Evolutionary conservation across 2,888 invertebrate genomes (phyloP).

Genomic region (Cryptophagus acutangulus): DNA sequence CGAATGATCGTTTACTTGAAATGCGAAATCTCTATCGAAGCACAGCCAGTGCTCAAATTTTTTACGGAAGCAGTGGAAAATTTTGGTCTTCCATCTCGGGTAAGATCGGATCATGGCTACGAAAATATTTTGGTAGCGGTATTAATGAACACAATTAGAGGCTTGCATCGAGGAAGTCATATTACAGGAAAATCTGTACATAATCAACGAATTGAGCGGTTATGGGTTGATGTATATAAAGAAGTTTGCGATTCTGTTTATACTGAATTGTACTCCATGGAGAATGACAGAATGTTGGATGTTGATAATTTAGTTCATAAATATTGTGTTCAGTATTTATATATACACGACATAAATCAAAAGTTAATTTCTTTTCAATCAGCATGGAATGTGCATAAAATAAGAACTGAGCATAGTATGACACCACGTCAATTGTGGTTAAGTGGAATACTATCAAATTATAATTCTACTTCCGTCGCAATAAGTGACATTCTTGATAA

Average conservation of each 20-base stretch:
- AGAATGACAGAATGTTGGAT: not conserved
- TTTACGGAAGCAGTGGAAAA: conserved; percentile 9
- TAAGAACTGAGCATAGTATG: not conserved
- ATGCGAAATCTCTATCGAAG: conserved; percentile 9
- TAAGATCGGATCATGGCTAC: conserved; percentile 14
- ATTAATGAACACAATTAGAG: conserved; percentile 10
- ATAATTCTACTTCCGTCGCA: not conserved
- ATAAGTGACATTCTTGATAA: not conserved
- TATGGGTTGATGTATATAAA: conserved; percentile 6
- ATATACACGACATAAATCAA: not conserved
- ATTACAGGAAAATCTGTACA: conserved; percentile 11
- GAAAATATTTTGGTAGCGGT: conserved; percentile 12
- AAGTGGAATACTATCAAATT: not conserved
- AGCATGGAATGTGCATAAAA: not conserved
- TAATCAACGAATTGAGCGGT: not conserved
- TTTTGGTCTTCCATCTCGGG: conserved; percentile 10
- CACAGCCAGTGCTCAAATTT: conserved; percentile 8
- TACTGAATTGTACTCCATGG: not conserved
- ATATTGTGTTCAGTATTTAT: not conserved
- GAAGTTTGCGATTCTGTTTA: not conserved
- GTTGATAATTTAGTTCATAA: not conserved
- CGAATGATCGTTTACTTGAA: conserved; percentile 9
- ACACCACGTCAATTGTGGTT: not conserved
- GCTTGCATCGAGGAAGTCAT: conserved; percentile 10
- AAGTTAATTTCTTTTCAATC: not conserved